phyloP scores from a whole-genome alignment of 2,888 invertebrate species.

The Drosophila seclusa region DNA sequence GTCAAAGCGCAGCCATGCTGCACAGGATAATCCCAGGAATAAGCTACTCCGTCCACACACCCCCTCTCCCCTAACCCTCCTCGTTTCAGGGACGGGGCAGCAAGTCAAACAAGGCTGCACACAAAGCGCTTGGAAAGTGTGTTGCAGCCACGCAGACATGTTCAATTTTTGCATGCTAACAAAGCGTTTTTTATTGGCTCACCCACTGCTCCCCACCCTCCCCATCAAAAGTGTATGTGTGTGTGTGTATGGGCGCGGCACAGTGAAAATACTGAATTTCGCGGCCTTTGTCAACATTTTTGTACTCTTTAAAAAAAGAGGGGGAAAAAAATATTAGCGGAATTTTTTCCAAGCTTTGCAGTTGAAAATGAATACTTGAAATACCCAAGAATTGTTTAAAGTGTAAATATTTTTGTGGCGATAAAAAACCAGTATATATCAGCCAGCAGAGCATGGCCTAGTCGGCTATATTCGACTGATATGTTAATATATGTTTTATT shows the following conservation, averaged over 20 bases:
- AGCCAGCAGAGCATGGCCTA: not conserved
- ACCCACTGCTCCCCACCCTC: not conserved
- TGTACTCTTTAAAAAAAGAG: not conserved
- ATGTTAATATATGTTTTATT: not conserved
- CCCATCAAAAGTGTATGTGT: not conserved
- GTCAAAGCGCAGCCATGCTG: constrained; percentile 76
- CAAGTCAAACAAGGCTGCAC: constrained; percentile 46
- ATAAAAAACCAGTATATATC: not conserved
- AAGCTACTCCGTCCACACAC: constrained; percentile 38
- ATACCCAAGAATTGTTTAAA: too few relatives aligned
- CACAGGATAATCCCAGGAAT: constrained; percentile 74
- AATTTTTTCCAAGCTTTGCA: not conserved
- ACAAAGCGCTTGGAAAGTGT: constrained; percentile 24
- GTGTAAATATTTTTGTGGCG: not conserved
- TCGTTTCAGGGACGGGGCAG: not conserved
- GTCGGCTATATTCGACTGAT: not conserved
- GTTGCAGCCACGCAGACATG: constrained; percentile 49
- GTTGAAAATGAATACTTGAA: not conserved
- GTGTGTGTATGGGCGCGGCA: constrained; percentile 26
- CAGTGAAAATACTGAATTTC: constrained; percentile 57
- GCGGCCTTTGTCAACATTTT: constrained; percentile 65
- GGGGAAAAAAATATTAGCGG: not conserved
- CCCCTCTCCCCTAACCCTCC: accelerated
- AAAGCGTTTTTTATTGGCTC: constrained; percentile 68
- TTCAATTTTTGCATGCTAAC: constrained; percentile 73